phyloP scores from a whole-genome alignment of 2,113 vertebrate genomes.

The Lepus europaeus region DNA sequence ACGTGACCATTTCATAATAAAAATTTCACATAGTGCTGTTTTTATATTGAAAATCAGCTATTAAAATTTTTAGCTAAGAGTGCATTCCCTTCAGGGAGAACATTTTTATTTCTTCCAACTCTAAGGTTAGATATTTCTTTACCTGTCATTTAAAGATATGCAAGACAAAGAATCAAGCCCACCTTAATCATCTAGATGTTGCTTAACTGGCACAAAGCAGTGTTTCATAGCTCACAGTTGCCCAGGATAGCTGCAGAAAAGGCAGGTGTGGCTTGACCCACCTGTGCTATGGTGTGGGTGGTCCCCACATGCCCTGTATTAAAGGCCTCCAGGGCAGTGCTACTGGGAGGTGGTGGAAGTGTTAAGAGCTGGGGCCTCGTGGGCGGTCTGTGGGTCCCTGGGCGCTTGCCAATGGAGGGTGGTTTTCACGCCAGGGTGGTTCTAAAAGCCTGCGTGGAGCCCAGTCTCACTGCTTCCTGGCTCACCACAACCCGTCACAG shows the following conservation, averaged over 20 bases:
- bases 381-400: no score
- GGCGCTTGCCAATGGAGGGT: no score
- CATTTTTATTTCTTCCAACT: conserved; percentile 48
- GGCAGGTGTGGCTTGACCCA: neutral
- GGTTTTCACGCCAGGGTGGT: no score
- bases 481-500: no score
- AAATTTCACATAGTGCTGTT: conserved; percentile 8
- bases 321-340: no score
- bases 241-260: neutral
- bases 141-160: conserved; percentile 44
- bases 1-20: neutral
- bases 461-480: no score
- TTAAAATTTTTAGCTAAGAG: conserved; percentile 43
- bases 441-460: no score
- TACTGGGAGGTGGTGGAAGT: no score
- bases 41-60: conserved; percentile 5
- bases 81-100: conserved; percentile 28
- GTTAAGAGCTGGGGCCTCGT: no score
- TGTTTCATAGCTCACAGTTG: neutral
- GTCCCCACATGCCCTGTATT: no score
- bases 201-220: neutral
- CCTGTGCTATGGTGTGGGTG: no score
- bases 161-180: conserved; percentile 44
- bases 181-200: neutral
- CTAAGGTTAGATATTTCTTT: conserved; percentile 59